Conservation (phyloP, 2,888 invertebrate species). For the Rotaria magnacalcarata region DNA sequence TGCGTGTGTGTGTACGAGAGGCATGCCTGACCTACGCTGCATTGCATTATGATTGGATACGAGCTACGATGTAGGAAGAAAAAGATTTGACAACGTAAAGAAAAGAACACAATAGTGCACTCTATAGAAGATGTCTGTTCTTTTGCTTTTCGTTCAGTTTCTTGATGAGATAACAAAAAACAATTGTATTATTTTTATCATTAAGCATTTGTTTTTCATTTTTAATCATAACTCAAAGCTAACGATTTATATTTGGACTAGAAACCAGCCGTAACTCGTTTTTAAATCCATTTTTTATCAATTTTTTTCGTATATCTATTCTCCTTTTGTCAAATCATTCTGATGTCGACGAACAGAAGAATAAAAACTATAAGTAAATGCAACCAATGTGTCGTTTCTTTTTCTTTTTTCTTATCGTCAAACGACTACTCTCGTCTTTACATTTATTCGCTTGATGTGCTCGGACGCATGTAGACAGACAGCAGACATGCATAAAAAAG, state of each 20-base stretch:
- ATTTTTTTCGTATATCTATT: background rate
- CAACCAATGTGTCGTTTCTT: constrained; percentile 16
- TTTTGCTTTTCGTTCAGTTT: background rate
- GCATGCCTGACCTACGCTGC: constrained; percentile 28
- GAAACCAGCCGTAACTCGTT: background rate
- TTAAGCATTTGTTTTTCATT: constrained; percentile 13
- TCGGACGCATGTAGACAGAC: constrained; percentile 6
- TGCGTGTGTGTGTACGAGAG: background rate
- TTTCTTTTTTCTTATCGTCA: constrained; percentile 1
- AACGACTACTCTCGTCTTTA: background rate
- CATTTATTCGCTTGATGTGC: background rate
- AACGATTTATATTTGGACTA: background rate
- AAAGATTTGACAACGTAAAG: constrained; percentile 31
- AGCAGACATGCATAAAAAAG: background rate
- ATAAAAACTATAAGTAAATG: constrained; percentile 5
- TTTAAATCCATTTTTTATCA: background rate
- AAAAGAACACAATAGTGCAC: background rate
- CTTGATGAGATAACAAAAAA: background rate
- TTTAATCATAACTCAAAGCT: background rate
- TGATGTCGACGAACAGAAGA: background rate
- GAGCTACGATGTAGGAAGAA: constrained; percentile 30
- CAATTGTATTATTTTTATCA: background rate
- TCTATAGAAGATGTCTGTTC: background rate
- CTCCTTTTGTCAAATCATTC: constrained; percentile 26
- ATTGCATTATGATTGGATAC: constrained; percentile 22